phyloP scores from a whole-genome alignment of 2,888 invertebrate species.

The Chloroclystis v-ata region DNA sequence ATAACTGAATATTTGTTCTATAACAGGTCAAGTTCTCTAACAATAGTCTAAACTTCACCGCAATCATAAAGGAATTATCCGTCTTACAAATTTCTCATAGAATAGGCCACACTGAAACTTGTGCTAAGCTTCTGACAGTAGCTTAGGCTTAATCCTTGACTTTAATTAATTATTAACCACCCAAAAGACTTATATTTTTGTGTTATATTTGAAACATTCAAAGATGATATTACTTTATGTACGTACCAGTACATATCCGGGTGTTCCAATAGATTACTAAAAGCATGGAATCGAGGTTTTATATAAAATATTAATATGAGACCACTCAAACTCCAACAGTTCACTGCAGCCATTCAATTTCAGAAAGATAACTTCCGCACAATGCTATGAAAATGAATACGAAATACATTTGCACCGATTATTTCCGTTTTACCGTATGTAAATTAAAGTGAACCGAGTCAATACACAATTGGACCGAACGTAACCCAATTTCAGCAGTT shows the following conservation, averaged over 20 bases:
- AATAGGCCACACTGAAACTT: slow-evolving; percentile 6
- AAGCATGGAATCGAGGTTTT: no score
- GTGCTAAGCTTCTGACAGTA: slow-evolving; percentile 2
- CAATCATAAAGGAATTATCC: slow-evolving; percentile 16
- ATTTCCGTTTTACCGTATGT: slow-evolving; percentile 15
- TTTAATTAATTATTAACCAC: not conserved
- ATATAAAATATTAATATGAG: no score
- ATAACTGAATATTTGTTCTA: no score
- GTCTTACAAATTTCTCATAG: slow-evolving; percentile 7
- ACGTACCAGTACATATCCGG: no score
- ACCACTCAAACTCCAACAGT: not conserved
- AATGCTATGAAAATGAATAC: slow-evolving; percentile 6
- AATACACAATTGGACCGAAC: slow-evolving; percentile 16
- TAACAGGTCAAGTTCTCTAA: not conserved
- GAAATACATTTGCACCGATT: slow-evolving; percentile 8
- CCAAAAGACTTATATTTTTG: no score
- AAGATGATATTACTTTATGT: no score
- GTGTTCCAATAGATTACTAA: no score
- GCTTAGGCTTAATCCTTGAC: not conserved
- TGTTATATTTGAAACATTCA: no score
- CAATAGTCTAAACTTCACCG: slow-evolving; percentile 5
- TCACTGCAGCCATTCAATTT: slow-evolving; percentile 4
- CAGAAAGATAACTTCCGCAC: slow-evolving; percentile 1
- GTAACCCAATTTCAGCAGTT: slow-evolving; percentile 10
- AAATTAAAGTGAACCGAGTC: slow-evolving; percentile 17